Conservation (phyloP, 2,888 invertebrate species). For the Bibio marci region DNA sequence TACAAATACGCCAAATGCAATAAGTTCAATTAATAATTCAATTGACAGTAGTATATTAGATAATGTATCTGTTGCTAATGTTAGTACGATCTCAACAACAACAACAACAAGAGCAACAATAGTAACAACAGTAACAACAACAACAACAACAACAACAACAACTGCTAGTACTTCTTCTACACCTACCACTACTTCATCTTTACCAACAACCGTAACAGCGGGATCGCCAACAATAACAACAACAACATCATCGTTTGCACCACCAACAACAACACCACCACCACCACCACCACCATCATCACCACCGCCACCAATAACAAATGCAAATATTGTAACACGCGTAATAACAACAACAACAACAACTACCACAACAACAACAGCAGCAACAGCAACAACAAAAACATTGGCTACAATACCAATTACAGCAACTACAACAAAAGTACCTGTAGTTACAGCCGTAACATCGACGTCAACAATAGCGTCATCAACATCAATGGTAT, state of each 20-base stretch:
- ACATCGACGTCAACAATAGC: neutral
- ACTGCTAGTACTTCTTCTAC: constrained; percentile 1
- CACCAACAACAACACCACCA: neutral
- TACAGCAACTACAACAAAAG: neutral
- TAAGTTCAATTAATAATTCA: too few relatives aligned
- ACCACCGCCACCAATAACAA: neutral
- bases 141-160: neutral
- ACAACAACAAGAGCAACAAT: neutral
- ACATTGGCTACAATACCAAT: neutral
- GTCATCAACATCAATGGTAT: neutral
- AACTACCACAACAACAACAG: neutral
- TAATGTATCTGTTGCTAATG: too few relatives aligned
- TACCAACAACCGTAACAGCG: neutral
- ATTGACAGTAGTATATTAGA: too few relatives aligned
- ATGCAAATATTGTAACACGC: neutral
- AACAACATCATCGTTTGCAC: neutral
- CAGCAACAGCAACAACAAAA: neutral
- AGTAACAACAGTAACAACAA: neutral
- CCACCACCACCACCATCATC: neutral
- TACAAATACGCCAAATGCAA: neutral
- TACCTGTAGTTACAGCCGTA: neutral
- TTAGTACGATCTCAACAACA: neutral
- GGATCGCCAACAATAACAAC: neutral
- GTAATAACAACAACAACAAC: neutral
- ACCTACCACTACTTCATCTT: neutral